Evolutionary conservation across 2,797 vertebrate species (phyloP).

Genomic region (Enteromius unitaeniatus): DNA sequence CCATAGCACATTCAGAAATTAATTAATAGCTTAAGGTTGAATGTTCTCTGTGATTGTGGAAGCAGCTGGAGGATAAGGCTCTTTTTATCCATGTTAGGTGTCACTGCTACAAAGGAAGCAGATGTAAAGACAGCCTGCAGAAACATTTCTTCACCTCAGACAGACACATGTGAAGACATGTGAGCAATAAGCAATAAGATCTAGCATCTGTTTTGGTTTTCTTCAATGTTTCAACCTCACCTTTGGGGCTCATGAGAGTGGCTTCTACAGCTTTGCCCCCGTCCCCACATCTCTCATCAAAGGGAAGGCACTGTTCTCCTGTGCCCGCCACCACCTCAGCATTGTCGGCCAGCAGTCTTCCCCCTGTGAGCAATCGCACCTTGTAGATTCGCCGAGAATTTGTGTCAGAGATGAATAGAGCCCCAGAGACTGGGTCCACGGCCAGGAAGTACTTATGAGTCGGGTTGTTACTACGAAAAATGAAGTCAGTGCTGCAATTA

Average conservation of each 20-base stretch:
- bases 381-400: slow-evolving; percentile 94
- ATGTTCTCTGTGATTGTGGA: slow-evolving; percentile 60
- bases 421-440: slow-evolving; percentile 94
- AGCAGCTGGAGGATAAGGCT: slow-evolving; percentile 46
- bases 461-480: slow-evolving; percentile 89
- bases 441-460: slow-evolving; percentile 99
- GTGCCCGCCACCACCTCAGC: slow-evolving; percentile 96
- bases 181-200: slow-evolving; percentile 7
- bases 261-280: slow-evolving; percentile 97
- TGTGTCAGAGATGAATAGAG: slow-evolving; percentile 94
- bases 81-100: slow-evolving; percentile 56
- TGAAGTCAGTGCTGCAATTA: slow-evolving; percentile 26
- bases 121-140: slow-evolving; percentile 45
- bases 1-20: slow-evolving; percentile 52
- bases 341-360: slow-evolving; percentile 89
- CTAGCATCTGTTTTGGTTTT: not conserved
- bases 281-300: slow-evolving; percentile 96
- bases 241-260: slow-evolving; percentile 98
- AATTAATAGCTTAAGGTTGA: slow-evolving; percentile 63
- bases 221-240: slow-evolving; percentile 72
- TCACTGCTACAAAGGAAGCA: slow-evolving; percentile 50
- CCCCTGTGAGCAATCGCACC: slow-evolving; percentile 87
- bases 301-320: slow-evolving; percentile 95
- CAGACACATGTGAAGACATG: slow-evolving; percentile 16
- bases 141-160: slow-evolving; percentile 49